Evolutionary conservation across 2,797 vertebrate genomes (phyloP), one percentile per base, ranked within the genome.

Genomic region (Ispidina picta): DNA sequence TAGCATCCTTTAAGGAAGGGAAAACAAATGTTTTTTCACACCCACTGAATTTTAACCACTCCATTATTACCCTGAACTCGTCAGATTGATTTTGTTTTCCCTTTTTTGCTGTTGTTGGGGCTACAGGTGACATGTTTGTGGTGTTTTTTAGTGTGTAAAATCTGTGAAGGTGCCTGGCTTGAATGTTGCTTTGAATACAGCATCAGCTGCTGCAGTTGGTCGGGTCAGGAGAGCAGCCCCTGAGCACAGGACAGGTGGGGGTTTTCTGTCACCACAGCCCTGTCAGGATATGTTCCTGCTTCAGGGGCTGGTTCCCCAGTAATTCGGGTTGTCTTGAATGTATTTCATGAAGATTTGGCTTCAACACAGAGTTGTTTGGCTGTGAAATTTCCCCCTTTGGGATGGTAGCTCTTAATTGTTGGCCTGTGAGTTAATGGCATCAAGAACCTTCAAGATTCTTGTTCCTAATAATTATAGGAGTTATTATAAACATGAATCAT

Each of bases 341-440:
- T 71, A 37, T 93, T 91, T 83, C 49, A 76, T n/a, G 35, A 60
- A 66, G 41, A 25, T 41, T 64, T 73, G 68, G n/a, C 60, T 92
- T 84, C 15, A 7, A 52, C 16, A 3, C 64, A 41, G 65, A 82
- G 29, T 59, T 91, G 11, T 13, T 82, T 77, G 54, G 26, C 35
- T 65, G 2, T 62, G 35, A 82, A 68, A 55, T 74, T 80, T 90
- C 51, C 39, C 75, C 82, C 2, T 46, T 93, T 71, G 83, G 39
- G 71, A 63, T 85, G 31, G 58, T 65, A 84, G n/a, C 18, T 65
- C 35, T 74, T 77, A 83, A 55, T 90, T 84, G 21, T 55, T 92
- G 74, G 60, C 41, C 65, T 93, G 35, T 65, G 91, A 91, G 14
- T 85, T 93, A 86, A 77, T 56, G 65, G 29, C 75, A 93, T 84